A percentile compares a stretch with the other conserved stretches of the same genome.
These are phyloP conservation scores for Pseudorasbora parva DNA, from an alignment of 2,113 vertebrate species.

Conservation along the genomic window DNA sequence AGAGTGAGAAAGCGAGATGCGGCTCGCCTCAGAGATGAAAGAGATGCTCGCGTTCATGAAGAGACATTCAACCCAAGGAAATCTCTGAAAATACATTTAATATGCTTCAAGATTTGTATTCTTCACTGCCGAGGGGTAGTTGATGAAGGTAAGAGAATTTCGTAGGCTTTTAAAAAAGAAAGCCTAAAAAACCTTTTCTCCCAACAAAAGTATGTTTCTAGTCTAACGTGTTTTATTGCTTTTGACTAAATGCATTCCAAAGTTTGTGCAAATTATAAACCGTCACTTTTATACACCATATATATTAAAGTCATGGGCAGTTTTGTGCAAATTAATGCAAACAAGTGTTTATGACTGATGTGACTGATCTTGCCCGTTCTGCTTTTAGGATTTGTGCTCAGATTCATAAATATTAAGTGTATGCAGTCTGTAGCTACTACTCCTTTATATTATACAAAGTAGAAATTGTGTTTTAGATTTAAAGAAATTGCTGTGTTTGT, in stretches of 20 bases:
- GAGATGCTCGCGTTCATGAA: slow-evolving; percentile 30
- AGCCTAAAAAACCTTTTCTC: background rate
- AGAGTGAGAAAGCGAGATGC: slow-evolving; percentile 33
- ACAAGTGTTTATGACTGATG: slow-evolving; percentile 22
- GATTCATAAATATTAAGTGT: background rate
- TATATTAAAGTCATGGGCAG: background rate
- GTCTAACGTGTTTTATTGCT: background rate
- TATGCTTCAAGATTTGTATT: background rate
- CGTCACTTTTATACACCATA: background rate
- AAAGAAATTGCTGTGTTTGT: background rate
- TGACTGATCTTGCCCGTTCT: background rate
- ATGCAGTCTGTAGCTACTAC: background rate
- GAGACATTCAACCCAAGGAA: background rate
- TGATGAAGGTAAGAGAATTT: slow-evolving; percentile 34
- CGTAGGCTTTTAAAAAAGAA: background rate
- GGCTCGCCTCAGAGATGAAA: slow-evolving; percentile 25
- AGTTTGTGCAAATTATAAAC: background rate
- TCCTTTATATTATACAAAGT: background rate
- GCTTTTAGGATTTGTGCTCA: background rate
- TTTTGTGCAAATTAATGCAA: slow-evolving; percentile 1
- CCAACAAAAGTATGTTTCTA: background rate
- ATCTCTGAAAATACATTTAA: background rate
- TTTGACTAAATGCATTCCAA: background rate
- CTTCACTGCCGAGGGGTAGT: background rate
- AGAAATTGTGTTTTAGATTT: background rate